Evolutionary conservation across 2,888 invertebrate species (phyloP).

Genomic region (Hydraecia micacea): DNA sequence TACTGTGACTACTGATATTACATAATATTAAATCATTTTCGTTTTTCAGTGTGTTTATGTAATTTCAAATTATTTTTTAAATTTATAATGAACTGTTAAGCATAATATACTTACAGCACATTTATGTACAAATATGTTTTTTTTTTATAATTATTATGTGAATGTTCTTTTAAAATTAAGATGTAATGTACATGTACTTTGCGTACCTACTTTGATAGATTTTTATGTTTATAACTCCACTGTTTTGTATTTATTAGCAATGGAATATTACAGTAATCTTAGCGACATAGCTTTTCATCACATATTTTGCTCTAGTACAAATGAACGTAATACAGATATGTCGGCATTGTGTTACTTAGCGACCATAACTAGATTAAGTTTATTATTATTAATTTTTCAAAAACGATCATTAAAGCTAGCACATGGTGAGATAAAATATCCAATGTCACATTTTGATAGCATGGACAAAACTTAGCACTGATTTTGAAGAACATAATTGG

Average conservation of each 20-base stretch:
- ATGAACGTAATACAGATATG: constrained; percentile 40
- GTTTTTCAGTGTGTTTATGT: constrained; percentile 57
- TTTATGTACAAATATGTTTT: constrained; percentile 55
- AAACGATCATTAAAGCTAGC: not conserved
- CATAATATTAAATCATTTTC: constrained; percentile 39
- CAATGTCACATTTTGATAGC: not conserved
- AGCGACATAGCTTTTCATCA: constrained; percentile 38
- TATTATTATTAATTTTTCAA: constrained; percentile 4
- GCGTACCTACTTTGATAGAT: constrained; percentile 21
- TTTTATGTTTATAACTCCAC: constrained; percentile 26
- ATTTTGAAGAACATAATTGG: constrained; percentile 8
- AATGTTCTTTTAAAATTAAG: constrained; percentile 34
- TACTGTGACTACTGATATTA: constrained; percentile 74
- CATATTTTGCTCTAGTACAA: constrained; percentile 61
- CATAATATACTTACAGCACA: constrained; percentile 57
- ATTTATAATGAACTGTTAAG: constrained; percentile 31
- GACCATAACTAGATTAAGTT: constrained; percentile 44
- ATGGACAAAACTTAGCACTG: constrained; percentile 22
- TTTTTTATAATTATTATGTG: constrained; percentile 16
- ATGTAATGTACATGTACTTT: constrained; percentile 14
- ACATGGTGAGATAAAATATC: constrained; percentile 11
- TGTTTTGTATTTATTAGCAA: constrained; percentile 29
- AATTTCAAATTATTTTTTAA: constrained; percentile 54
- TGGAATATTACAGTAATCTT: constrained; percentile 38
- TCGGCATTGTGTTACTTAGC: constrained; percentile 43